phyloP scores from a whole-genome alignment of 1,140 invertebrate species.

The Chelonus insularis region DNA sequence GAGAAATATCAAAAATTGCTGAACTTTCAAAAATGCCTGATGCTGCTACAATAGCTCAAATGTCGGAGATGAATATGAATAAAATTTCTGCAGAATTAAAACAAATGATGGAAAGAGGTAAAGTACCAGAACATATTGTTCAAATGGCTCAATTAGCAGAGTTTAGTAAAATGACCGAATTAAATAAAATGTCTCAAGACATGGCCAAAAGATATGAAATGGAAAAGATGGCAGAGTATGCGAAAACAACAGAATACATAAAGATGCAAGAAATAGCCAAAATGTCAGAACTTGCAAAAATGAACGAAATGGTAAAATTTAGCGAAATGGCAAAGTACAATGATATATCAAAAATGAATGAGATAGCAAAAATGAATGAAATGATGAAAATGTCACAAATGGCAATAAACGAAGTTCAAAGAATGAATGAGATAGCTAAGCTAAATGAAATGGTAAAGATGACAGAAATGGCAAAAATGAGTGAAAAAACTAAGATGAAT shows the following conservation, averaged over 20 bases:
- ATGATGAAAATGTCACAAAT: conserved; percentile 59
- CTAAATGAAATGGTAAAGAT: conserved; percentile 59
- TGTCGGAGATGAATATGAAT: conserved; percentile 59
- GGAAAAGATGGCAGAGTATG: conserved; percentile 57
- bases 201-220: conserved; percentile 58
- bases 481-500: conserved; percentile 58
- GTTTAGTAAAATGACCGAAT: conserved; percentile 56
- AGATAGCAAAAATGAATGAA: conserved; percentile 56
- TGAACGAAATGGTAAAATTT: conserved; percentile 57
- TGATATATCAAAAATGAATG: conserved; percentile 56
- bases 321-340: conserved; percentile 57
- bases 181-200: conserved; percentile 57
- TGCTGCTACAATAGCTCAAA: conserved; percentile 52
- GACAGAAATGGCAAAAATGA: conserved; percentile 58
- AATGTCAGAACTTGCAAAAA: conserved; percentile 54
- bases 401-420: conserved; percentile 54
- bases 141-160: conserved; percentile 59
- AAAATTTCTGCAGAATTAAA: conserved; percentile 58
- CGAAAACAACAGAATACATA: conserved; percentile 54
- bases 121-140: conserved; percentile 58
- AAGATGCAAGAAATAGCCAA: conserved; percentile 56
- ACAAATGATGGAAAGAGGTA: conserved; percentile 59
- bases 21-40: conserved; percentile 57
- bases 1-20: conserved; percentile 58
- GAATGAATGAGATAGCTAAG: conserved; percentile 57